Conservation (phyloP, 2,797 vertebrate genomes). For the Mormyrus hasselquistii region DNA sequence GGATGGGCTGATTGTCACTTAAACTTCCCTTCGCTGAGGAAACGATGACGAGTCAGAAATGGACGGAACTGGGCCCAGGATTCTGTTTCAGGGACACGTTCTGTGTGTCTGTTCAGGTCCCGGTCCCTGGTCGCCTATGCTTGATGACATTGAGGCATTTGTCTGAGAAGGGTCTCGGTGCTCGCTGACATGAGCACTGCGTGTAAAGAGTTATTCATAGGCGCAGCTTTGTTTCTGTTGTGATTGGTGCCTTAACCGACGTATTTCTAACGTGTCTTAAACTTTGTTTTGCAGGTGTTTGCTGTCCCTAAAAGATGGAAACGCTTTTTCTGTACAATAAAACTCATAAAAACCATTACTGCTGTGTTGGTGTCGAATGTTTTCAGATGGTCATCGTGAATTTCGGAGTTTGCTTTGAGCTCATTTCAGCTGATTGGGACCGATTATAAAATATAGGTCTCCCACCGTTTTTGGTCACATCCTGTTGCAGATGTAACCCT, state of each 20-base stretch:
- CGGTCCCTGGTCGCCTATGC: conserved; percentile 27
- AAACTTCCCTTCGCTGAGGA: conserved; percentile 48
- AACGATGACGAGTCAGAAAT: conserved; percentile 49
- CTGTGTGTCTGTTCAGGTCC: conserved; percentile 34
- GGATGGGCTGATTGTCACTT: not conserved
- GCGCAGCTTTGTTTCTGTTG: not conserved
- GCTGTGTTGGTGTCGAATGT: not conserved
- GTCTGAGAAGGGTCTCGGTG: conserved; percentile 48
- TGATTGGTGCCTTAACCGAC: not conserved
- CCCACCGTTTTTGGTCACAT: not conserved
- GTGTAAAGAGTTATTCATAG: not conserved
- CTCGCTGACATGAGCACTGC: not conserved
- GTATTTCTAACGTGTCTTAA: not conserved
- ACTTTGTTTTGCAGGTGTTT: conserved; percentile 46
- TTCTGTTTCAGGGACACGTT: conserved; percentile 31
- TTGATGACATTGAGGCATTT: conserved; percentile 55
- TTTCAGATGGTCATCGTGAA: not conserved
- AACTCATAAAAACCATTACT: not conserved
- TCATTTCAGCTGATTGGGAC: not conserved
- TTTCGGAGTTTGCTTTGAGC: not conserved
- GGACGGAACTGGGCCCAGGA: conserved; percentile 21
- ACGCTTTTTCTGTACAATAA: conserved; percentile 56
- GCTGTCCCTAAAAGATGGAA: conserved; percentile 34
- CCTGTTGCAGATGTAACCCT: not conserved
- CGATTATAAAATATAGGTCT: not conserved